Conservation (phyloP, 2,113 vertebrate species). For the Pollimyrus isidori region DNA sequence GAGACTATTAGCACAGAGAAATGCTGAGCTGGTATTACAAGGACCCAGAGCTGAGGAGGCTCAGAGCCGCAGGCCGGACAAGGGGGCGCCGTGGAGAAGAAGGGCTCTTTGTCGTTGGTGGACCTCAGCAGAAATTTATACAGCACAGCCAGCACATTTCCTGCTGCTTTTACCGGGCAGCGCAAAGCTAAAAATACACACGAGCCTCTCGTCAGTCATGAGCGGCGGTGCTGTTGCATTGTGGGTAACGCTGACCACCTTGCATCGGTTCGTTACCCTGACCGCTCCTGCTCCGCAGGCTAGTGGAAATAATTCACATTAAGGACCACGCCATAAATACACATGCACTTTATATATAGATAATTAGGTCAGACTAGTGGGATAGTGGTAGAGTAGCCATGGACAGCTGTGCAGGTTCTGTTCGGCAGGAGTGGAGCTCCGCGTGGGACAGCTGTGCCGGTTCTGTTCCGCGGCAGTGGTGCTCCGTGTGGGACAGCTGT, state of each 20-base stretch:
- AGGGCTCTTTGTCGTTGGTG: neutral
- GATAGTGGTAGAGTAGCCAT: neutral
- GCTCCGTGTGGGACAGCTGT: too few relatives aligned
- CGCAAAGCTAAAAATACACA: neutral
- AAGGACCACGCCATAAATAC: neutral
- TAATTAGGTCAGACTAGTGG: neutral
- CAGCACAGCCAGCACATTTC: neutral
- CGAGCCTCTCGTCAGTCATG: neutral
- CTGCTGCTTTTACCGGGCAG: neutral
- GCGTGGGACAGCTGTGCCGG: neutral
- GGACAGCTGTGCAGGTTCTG: too few relatives aligned
- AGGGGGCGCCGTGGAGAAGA: neutral
- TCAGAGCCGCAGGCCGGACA: neutral
- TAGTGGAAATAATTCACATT: neutral
- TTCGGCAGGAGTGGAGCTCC: too few relatives aligned
- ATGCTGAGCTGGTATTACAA: neutral
- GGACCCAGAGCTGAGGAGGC: neutral
- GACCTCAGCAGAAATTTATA: constrained; percentile 3
- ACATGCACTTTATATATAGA: neutral
- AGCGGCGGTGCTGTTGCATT: neutral
- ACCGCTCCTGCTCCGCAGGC: neutral
- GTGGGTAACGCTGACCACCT: neutral
- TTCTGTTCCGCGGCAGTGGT: too few relatives aligned
- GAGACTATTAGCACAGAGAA: neutral
- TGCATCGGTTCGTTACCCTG: neutral